Percentiles rank a stretch among this genome's conserved stretches.
Conservation (phyloP, 2,797 vertebrate genomes). For the Rhodeus uyekii region DNA sequence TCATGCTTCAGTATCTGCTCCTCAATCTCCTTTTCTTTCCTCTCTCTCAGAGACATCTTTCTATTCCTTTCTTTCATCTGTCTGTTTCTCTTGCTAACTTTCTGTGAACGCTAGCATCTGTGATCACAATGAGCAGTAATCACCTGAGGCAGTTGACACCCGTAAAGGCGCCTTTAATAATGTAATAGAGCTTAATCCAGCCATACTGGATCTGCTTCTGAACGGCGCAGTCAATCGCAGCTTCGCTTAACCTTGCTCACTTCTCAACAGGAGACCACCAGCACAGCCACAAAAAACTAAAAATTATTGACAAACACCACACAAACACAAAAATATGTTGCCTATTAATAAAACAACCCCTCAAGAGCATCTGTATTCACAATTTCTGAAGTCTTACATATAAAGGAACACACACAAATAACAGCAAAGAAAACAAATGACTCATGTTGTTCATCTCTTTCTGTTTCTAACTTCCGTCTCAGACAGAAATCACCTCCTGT, state of each 20-base stretch:
- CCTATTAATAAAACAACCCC: slow-evolving; percentile 25
- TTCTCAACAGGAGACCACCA: slow-evolving; percentile 40
- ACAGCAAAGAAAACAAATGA: not conserved
- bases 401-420: not conserved
- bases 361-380: not conserved
- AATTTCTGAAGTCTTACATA: not conserved
- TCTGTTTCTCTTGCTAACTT: slow-evolving; percentile 33
- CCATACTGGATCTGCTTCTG: slow-evolving; percentile 48
- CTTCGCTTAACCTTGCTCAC: slow-evolving; percentile 64
- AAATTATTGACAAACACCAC: slow-evolving; percentile 20
- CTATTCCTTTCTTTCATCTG: not conserved
- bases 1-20: not conserved
- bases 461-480: not conserved
- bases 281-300: not conserved
- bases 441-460: not conserved
- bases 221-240: slow-evolving; percentile 61
- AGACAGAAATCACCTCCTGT: not conserved
- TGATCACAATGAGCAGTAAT: slow-evolving; percentile 50
- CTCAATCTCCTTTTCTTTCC: not conserved
- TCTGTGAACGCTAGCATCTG: slow-evolving; percentile 30
- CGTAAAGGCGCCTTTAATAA: slow-evolving; percentile 65
- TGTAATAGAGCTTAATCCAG: slow-evolving; percentile 62
- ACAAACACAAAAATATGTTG: slow-evolving; percentile 24
- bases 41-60: not conserved
- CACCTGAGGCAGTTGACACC: slow-evolving; percentile 50